Base-by-base conservation (phyloP, 2,113 vertebrate species). In the Neodon shergylaensis region DNA sequence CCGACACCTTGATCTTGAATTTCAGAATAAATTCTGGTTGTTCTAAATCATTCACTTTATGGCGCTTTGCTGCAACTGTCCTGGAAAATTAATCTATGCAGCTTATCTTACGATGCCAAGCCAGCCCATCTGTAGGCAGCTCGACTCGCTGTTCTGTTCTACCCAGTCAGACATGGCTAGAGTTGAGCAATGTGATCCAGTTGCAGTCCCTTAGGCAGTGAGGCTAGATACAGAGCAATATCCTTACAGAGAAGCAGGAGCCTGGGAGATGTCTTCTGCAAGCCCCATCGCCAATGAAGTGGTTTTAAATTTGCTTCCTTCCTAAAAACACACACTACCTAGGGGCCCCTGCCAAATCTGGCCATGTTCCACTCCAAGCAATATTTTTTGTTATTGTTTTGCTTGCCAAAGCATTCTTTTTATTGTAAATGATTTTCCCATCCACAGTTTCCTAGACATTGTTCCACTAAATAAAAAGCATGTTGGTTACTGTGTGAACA, bases 361-460 rank as follows among this genome's bases (percentile, higher is more conserved):
- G 11, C 28, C 94, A 9, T 68, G 42, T 78, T 78, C 36, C 28
- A 31, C 28, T n/a, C 65, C 31, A 70, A 77, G 66, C 26, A 86
- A 76, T 39, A 91, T 52, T 61, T 91, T 95, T 68, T 66, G 36
- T 83, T 58, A 54, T 19, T 78, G 31, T 73, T 90, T 73, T 79
- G n/a, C 72, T 95, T 86, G 33, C 21, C 70, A 90, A 90, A 83
- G 42, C 26, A 92, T 21, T 88, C 36, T 73, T 96, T 92, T 90
- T 11, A 84, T 8, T 84, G 65, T 52, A 70, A 90, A 26, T 88
- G 58, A 61, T 44, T 73, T 94, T 87, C 47, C 17, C 16, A 87
- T 17, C 42, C 74, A 21, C 16, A 28, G 83, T 70, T 70, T 44
- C 47, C 5, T 8, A 72, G 72, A 4, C 42, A 78, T 0, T 74